Evolutionary conservation across 2,113 vertebrate genomes (phyloP), one percentile per base, ranked within the genome.

Genomic region (Rhabdornis inornatus): DNA sequence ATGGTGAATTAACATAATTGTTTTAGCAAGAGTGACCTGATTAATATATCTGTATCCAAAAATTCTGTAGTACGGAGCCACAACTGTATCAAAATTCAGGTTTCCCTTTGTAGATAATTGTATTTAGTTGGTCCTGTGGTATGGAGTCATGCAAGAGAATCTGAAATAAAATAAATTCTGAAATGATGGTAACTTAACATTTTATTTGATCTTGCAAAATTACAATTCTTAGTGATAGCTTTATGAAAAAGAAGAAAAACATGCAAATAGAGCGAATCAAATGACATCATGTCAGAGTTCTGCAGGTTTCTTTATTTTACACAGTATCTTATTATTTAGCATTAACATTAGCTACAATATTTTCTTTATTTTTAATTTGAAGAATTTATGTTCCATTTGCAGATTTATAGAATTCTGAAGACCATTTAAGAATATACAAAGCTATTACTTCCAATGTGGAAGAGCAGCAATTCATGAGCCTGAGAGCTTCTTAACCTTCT

Each of bases 131-230:
- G 7, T 57, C 14, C 7, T 13, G 13, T 66, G 15, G 6, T 70
- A 85, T 47, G 88, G 20, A 74, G 27, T 37, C 74, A 44, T 53
- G 35, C 17, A 14, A 81, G 11, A 74, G 11, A 7, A 44, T 82
- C 16, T 61, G 11, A 82, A 87, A 79, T 47, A 50, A 87, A 78
- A 81, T 33, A 40, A 78, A 25, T 63, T 74, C 28, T 85, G 47
- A 87, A 47, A 50, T n/a, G 0, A 42, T 25, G 5, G 6, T 42
- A 60, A 55, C 6, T 63, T 53, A 20, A 4, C 4, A 49, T 59
- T 83, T 85, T 76, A 71, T 59, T 83, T 85, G 10, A n/a, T 71
- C 11, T 35, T 83, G 33, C 16, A 83, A 79, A 90, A 76, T 80
- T 63, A 57, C 22, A 76, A 7, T 71, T 57, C 31, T 85, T 63